phyloP scores from a whole-genome alignment of 2,797 vertebrate species.

The Coranthus polyacanthus region DNA sequence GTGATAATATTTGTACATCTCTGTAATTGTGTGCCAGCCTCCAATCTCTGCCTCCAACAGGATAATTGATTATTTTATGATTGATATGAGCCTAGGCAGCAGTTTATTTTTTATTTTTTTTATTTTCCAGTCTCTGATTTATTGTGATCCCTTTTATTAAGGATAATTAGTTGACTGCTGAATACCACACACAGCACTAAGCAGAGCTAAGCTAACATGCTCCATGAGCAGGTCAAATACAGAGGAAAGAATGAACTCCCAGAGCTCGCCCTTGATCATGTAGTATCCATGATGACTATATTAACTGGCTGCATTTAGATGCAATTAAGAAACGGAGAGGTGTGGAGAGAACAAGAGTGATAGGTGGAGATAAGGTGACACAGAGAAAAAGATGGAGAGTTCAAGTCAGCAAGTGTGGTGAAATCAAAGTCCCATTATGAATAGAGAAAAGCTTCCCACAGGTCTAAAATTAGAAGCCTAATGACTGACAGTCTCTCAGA shows the following conservation, averaged over 20 bases:
- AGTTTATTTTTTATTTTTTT: conserved; percentile 35
- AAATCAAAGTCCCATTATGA: conserved; percentile 56
- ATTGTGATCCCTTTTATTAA: conserved; percentile 42
- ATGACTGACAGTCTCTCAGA: conserved; percentile 66
- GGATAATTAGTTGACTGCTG: conserved; percentile 22
- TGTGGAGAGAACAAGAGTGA: conserved; percentile 25
- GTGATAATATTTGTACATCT: conserved; percentile 15
- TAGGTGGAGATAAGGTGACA: conserved; percentile 31
- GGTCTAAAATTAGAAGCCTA: conserved; percentile 74
- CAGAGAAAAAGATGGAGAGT: conserved; percentile 14
- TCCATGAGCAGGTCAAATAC: conserved; percentile 5
- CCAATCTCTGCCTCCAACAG: conserved; percentile 28
- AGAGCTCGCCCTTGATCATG: conserved; percentile 43
- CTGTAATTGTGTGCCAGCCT: conserved; percentile 16
- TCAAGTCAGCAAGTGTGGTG: conserved; percentile 7
- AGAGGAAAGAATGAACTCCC: conserved; percentile 7
- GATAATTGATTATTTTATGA: conserved; percentile 42
- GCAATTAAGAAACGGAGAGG: conserved; percentile 45
- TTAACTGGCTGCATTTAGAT: conserved; percentile 46
- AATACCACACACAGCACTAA: conserved; percentile 39
- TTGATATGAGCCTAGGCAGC: conserved; percentile 30
- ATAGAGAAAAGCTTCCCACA: conserved; percentile 38
- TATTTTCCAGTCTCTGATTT: conserved; percentile 38
- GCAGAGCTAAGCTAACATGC: conserved; percentile 1
- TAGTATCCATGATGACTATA: conserved; percentile 31